Conservation (phyloP, 2,113 vertebrate genomes). For the Spea multiplicata region DNA sequence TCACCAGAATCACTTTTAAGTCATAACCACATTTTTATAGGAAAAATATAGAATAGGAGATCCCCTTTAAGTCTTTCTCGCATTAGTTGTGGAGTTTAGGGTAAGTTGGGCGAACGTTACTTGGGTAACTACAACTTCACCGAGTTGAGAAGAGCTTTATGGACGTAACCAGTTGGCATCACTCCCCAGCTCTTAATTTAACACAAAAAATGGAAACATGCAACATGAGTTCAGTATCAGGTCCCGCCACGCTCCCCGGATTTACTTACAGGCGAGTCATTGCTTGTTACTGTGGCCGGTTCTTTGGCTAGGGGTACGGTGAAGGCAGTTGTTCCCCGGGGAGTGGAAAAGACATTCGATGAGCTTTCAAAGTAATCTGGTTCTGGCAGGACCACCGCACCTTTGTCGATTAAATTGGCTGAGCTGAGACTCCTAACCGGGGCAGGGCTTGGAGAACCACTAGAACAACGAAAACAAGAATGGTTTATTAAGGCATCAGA, state of each 20-base stretch:
- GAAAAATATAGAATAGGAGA: no score
- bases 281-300: constrained; percentile 23
- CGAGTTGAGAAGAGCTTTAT: no score
- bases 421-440: constrained; percentile 73
- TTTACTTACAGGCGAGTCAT: constrained; percentile 58
- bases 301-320: constrained; percentile 46
- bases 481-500: neutral
- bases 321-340: constrained; percentile 45
- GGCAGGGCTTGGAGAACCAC: constrained; percentile 57
- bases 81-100: no score
- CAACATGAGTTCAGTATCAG: no score
- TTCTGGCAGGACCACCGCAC: constrained; percentile 75
- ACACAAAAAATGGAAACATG: no score
- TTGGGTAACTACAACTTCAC: no score
- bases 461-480: neutral
- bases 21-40: no score
- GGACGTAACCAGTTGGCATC: no score
- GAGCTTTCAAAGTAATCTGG: constrained; percentile 78
- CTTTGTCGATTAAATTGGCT: constrained; percentile 73
- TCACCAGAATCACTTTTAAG: no score
- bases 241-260: neutral
- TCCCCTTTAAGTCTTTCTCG: no score
- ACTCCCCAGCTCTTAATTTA: no score
- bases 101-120: no score
- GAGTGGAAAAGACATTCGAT: constrained; percentile 47